phyloP scores from a whole-genome alignment of 64 coral and sea anemone genomes.

The Cladopsammia gracilis region DNA sequence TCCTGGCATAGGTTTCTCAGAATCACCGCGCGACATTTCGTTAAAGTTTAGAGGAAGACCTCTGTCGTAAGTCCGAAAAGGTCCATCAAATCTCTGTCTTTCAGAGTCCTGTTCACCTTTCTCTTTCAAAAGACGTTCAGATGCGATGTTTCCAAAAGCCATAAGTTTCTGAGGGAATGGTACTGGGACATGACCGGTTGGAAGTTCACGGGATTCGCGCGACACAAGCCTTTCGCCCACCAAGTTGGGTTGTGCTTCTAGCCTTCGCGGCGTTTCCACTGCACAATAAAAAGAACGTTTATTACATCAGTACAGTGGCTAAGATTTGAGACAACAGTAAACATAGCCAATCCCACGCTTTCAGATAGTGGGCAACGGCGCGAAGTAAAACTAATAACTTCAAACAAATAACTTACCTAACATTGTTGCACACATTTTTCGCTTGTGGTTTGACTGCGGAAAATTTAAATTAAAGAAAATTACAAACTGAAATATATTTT shows the following conservation, averaged over 20 bases:
- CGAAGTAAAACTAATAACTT: too few relatives aligned
- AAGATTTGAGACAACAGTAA: too few relatives aligned
- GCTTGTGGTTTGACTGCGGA: too few relatives aligned
- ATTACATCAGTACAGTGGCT: neutral
- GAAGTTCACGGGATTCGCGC: constrained; percentile 14
- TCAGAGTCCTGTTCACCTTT: neutral
- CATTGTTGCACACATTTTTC: too few relatives aligned
- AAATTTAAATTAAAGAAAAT: too few relatives aligned
- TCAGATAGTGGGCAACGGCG: too few relatives aligned
- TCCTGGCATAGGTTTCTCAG: neutral
- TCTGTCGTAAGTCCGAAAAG: constrained; percentile 2
- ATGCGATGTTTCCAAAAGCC: neutral
- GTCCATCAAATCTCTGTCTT: constrained; percentile 3
- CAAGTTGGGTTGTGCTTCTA: constrained; percentile 23
- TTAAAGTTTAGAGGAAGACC: neutral
- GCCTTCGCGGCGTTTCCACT: constrained; percentile 32
- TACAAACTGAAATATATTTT: too few relatives aligned
- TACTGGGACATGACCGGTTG: neutral
- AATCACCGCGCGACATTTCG: neutral
- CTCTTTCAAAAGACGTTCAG: constrained; percentile 23
- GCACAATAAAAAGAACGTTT: neutral
- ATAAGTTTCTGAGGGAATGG: neutral
- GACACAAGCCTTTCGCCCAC: constrained; percentile 24
- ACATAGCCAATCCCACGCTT: too few relatives aligned
- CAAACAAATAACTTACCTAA: too few relatives aligned